These are phyloP conservation scores for Montipora foliosa DNA, from an alignment of 64 coral and sea anemone genomes.

Conservation along the genomic window DNA sequence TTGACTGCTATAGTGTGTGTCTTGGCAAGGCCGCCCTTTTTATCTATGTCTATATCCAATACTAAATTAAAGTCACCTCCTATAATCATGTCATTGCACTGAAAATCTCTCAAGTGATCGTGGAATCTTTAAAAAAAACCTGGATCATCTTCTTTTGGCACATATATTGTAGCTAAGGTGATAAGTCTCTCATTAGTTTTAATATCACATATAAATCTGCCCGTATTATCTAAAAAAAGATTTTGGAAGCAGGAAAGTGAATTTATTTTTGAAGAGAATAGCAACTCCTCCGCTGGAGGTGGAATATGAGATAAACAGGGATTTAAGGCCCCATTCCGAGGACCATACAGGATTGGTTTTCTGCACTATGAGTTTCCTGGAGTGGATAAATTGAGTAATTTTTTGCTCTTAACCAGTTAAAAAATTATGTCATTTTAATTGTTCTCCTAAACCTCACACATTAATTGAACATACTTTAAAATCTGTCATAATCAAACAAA, in stretches of 20 bases:
- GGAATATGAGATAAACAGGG: neutral
- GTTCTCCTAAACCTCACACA: too few relatives aligned
- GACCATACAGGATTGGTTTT: neutral
- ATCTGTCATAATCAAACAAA: too few relatives aligned
- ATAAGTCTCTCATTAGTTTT: neutral
- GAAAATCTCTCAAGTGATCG: neutral
- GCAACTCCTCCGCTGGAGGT: neutral
- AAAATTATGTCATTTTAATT: too few relatives aligned
- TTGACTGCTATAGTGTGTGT: too few relatives aligned
- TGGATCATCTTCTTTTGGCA: too few relatives aligned
- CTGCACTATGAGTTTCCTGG: neutral
- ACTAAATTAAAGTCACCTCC: neutral
- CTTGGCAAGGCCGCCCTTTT: neutral
- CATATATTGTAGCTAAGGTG: neutral
- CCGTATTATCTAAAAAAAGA: neutral
- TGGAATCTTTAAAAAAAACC: neutral
- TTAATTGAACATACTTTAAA: too few relatives aligned
- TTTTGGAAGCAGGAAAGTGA: neutral
- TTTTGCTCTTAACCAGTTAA: too few relatives aligned
- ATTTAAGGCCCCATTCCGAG: neutral
- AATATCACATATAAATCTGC: neutral
- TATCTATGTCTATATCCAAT: neutral
- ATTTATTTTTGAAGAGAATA: neutral
- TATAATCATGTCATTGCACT: neutral
- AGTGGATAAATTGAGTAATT: constrained; percentile 7